These are phyloP conservation scores for Brachionus rubens DNA, from an alignment of 1,140 invertebrate genomes.

Conservation along the genomic window DNA sequence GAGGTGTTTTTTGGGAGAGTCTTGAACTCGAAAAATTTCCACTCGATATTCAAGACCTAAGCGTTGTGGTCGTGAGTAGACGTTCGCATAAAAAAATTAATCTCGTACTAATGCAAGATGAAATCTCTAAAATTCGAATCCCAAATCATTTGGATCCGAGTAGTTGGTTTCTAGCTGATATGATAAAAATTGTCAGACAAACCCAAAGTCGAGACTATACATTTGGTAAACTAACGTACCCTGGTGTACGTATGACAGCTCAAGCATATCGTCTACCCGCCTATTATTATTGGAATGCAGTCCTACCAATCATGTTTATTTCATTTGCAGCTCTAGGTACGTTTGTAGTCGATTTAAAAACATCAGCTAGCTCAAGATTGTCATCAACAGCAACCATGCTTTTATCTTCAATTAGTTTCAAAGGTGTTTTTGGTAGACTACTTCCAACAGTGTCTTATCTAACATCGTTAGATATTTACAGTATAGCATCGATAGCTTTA, in stretches of 20 bases:
- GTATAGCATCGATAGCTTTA: neutral
- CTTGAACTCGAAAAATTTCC: constrained; percentile 44
- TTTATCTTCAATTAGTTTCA: constrained; percentile 21
- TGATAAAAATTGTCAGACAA: neutral
- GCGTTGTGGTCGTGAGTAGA: neutral
- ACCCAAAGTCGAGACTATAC: neutral
- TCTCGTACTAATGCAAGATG: neutral
- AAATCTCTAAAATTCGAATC: neutral
- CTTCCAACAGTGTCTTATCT: constrained; percentile 40
- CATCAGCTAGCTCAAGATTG: constrained; percentile 4
- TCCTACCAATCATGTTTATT: constrained; percentile 29
- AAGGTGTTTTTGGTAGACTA: neutral
- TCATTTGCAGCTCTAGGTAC: constrained; percentile 35
- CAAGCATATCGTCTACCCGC: constrained; percentile 19
- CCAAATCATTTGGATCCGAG: constrained; percentile 30
- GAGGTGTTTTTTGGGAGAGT: constrained; percentile 46
- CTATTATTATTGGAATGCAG: constrained; percentile 36
- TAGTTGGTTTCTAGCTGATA: constrained; percentile 23
- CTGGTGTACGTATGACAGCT: neutral
- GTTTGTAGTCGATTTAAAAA: constrained; percentile 34
- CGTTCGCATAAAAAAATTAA: constrained; percentile 6
- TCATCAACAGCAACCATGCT: constrained; percentile 44
- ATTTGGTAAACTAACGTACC: neutral
- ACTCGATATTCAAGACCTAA: constrained; percentile 42
- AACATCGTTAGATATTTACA: constrained; percentile 41